Conservation (phyloP, 2,797 vertebrate genomes). For the Petrocephalus schoutedeni region DNA sequence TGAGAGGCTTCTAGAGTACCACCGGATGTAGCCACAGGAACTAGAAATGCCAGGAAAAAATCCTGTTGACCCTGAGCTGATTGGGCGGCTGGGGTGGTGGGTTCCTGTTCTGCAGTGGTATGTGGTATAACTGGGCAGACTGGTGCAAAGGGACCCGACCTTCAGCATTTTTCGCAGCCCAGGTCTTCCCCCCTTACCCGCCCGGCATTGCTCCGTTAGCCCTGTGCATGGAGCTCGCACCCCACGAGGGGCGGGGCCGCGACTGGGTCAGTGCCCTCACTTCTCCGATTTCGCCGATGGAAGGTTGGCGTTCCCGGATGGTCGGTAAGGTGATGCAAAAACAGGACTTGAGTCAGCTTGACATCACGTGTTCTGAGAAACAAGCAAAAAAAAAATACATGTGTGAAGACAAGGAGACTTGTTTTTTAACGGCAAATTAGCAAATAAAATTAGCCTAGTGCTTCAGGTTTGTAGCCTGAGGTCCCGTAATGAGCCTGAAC, state of each 20-base stretch:
- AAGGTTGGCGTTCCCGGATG: background rate
- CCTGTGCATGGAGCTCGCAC: background rate
- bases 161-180: background rate
- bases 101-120: background rate
- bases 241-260: background rate
- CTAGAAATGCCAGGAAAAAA: background rate
- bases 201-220: background rate
- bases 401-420: background rate
- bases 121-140: background rate
- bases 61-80: background rate
- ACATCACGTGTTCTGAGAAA: background rate
- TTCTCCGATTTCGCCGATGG: background rate
- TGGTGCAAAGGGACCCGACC: background rate
- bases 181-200: background rate
- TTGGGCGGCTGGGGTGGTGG: background rate
- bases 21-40: background rate
- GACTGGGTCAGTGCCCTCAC: background rate
- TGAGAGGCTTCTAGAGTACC: background rate
- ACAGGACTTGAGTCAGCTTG: background rate
- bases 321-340: background rate
- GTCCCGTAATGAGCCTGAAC: background rate
- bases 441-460: background rate
- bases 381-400: background rate
- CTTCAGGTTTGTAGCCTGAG: background rate
- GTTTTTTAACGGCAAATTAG: background rate